These are phyloP conservation scores for Vanessa tameamea DNA, from an alignment of 1,140 invertebrate species.

Conservation along the genomic window DNA sequence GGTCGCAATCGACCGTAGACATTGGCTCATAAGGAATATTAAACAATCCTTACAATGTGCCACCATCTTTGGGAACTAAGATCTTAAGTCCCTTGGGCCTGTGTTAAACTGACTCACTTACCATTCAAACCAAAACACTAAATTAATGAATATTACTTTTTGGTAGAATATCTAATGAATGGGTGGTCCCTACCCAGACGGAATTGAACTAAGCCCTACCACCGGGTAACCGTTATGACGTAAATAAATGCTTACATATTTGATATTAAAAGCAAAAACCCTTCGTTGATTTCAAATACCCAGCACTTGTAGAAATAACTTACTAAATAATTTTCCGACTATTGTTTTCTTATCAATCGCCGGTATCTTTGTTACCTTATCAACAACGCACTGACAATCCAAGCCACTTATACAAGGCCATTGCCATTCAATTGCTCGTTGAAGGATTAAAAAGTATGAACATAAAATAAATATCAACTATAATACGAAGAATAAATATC, in stretches of 20 bases:
- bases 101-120: no score
- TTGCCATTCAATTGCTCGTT: conserved; percentile 14
- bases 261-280: neutral
- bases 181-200: no score
- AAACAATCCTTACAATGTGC: no score
- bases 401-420: conserved; percentile 26
- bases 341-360: conserved; percentile 33
- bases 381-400: conserved; percentile 9
- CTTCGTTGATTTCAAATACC: neutral
- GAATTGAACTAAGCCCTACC: no score
- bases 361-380: conserved; percentile 32
- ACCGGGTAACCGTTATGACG: neutral
- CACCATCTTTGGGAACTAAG: no score
- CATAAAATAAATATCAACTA: neutral
- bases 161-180: no score
- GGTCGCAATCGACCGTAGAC: no score
- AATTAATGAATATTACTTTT: no score
- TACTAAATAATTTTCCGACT: conserved; percentile 3
- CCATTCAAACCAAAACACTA: no score
- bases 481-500: neutral
- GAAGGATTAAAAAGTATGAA: neutral
- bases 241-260: conserved; percentile 5
- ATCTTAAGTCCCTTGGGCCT: no score
- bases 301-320: neutral
- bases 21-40: no score